Percentiles rank a stretch among this genome's conserved stretches.
These are phyloP conservation scores for Panonychus citri DNA, from an alignment of 1,140 invertebrate species.

Conservation along the genomic window DNA sequence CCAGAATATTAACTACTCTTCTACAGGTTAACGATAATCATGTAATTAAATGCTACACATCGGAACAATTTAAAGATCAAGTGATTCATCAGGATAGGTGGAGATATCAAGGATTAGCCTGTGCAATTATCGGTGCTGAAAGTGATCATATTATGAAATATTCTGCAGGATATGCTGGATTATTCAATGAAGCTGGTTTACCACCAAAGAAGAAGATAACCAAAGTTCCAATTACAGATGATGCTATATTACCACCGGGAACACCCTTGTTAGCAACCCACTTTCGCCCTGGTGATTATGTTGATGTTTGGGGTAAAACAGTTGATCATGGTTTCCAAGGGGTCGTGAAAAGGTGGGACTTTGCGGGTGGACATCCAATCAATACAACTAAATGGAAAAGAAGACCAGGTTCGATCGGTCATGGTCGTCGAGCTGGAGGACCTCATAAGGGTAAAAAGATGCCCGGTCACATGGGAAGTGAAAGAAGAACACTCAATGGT, in stretches of 20 bases:
- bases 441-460: conserved; percentile 88
- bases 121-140: conserved; percentile 67
- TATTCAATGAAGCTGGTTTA: conserved; percentile 65
- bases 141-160: conserved; percentile 59
- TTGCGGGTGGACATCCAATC: conserved; percentile 71
- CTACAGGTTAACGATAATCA: conserved; percentile 85
- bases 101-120: conserved; percentile 27
- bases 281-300: conserved; percentile 66
- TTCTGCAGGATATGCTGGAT: conserved; percentile 62
- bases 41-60: conserved; percentile 70
- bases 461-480: conserved; percentile 83
- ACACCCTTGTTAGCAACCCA: conserved; percentile 69
- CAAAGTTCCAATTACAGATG: conserved; percentile 59
- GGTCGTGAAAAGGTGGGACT: conserved; percentile 84
- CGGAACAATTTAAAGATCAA: conserved; percentile 35
- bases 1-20: conserved; percentile 47
- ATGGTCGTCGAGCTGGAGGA: conserved; percentile 45
- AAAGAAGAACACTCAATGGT: conserved; percentile 41
- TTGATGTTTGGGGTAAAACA: conserved; percentile 74
- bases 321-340: conserved; percentile 92
- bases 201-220: conserved; percentile 61
- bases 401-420: conserved; percentile 66
- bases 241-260: conserved; percentile 58
- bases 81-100: conserved; percentile 17
- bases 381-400: conserved; percentile 87